Percentiles rank a stretch among this genome's conserved stretches.
Conservation (phyloP, 1,140 invertebrate genomes). For the Eupeodes corollae region DNA sequence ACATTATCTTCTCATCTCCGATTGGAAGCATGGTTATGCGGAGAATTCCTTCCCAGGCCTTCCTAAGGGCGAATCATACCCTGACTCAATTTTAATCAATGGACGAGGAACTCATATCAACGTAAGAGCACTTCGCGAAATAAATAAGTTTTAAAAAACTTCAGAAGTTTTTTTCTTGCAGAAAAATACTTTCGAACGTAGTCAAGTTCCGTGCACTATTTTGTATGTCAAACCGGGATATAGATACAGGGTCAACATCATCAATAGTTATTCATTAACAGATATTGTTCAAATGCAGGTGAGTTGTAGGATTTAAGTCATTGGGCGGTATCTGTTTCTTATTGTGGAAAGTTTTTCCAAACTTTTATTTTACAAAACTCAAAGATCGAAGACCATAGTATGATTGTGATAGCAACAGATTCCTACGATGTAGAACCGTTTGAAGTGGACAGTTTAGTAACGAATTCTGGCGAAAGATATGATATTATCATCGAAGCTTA, state of each 20-base stretch:
- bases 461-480: constrained; percentile 49
- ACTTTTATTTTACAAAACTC: background rate
- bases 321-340: no score
- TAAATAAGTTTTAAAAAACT: background rate
- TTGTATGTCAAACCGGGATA: constrained; percentile 19
- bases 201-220: constrained; percentile 6
- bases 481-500: constrained; percentile 47
- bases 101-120: constrained; percentile 30
- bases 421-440: constrained; percentile 38
- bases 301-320: no score
- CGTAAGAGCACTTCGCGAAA: background rate
- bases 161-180: background rate
- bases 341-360: no score
- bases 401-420: constrained; percentile 44
- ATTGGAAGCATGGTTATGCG: constrained; percentile 13
- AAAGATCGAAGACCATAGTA: constrained; percentile 41
- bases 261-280: constrained; percentile 41
- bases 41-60: constrained; percentile 14
- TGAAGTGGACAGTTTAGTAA: constrained; percentile 17
- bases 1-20: constrained; percentile 12
- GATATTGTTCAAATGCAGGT: constrained; percentile 42
- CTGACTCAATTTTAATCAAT: constrained; percentile 42
- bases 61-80: constrained; percentile 17
- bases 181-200: constrained; percentile 2
- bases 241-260: constrained; percentile 42